Base-by-base conservation (phyloP, 2,888 invertebrate genomes). In the Chirona hameri region DNA sequence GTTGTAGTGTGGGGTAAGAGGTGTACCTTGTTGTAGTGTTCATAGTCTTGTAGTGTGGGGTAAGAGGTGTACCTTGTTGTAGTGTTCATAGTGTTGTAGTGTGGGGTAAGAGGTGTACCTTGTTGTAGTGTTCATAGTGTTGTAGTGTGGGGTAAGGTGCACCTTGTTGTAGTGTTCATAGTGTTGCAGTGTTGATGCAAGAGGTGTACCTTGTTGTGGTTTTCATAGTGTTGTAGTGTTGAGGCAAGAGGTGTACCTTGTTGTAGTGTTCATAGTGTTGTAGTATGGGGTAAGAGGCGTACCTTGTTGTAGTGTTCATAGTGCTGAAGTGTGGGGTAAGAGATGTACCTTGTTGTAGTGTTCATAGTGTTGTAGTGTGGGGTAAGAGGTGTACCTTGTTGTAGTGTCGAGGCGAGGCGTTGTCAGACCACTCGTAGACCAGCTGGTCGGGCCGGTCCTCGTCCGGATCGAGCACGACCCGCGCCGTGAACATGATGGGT, bases 401-500 rank as follows among this genome's bases (percentile, higher is more conserved):
- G 39, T 21, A 27, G 76, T 76, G 76, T 15, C 7, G 31, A 18
- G 76, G 76, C 5, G 76, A 39, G 18, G 24, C 31, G 39, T 76
- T 39, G 76, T 76, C 76, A 21, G 9, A 21, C 76, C 76, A 76
- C 39, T 76, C 76, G 76, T 76, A 76, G 39, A 27, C 9, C 5
- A 76, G 27, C 76, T 76, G 0, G 76, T 39, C 39, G 39, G 39
- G 39, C 39, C 39, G 31, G n/a, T 39, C 39, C 0, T 81, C n/a
- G 21, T n/a, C 79, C 3, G 27, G 24, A 18, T 46, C 48, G 18
- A 65, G 46, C 52, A 27, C 21, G 15, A 81, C 31, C 10, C 15
- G n/a, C 27, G 60, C 72, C 55, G 52, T 76, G 69, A 81, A 69
- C 55, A 48, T 82, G 76, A 60, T 83, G n/a, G 46, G 29, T 76